Base-by-base conservation (phyloP, 1,140 invertebrate genomes). In the Procambarus virginalis region DNA sequence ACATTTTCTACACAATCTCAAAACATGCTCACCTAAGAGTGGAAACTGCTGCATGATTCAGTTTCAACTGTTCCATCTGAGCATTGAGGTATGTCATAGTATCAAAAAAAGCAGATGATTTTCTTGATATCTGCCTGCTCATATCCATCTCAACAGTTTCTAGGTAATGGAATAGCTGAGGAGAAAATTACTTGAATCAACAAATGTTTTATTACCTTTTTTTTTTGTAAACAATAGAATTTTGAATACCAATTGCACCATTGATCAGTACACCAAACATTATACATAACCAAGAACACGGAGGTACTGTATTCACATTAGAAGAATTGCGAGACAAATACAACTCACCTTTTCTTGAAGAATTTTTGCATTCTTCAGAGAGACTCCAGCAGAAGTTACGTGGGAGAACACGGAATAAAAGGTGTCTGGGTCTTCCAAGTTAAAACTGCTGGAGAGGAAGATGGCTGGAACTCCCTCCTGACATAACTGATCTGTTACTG, bases 51-150 rank as follows among this genome's bases (percentile, higher is more conserved):
- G 95, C 95, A 75, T 97, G 96, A 20, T 97, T 98, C 93, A 96
- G 95, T 6, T 96, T 96, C 94, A 99, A 96, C 93, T 98, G 96
- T 92, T 98, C 97, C 96, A 98, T 97, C 73, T 98, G 96, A 17
- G 96, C 96, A 94, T 99, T 98, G 94, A 99, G 98, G 10, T 98
- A 99, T 80, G 98, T 97, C 97, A 99, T 99, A 10, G 98, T 98
- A 94, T 98, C 96, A 93, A 99, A 99, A 95, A 99, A 99, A 10
- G 98, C 98, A 92, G 97, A 97, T 8, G 98, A 99, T 94, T 98
- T 98, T 90, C 97, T 96, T n/a, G 98, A 97, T 79, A 99, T 98
- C 95, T 99, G 98, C 92, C 97, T 96, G 0, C 98, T 98, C 93
- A 99, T 98, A 94, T 97, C 97, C 91, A 99, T 97, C 94, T 99